These are phyloP conservation scores for Kryptopterus vitreolus DNA, from an alignment of 2,797 vertebrate species.

Conservation along the genomic window DNA sequence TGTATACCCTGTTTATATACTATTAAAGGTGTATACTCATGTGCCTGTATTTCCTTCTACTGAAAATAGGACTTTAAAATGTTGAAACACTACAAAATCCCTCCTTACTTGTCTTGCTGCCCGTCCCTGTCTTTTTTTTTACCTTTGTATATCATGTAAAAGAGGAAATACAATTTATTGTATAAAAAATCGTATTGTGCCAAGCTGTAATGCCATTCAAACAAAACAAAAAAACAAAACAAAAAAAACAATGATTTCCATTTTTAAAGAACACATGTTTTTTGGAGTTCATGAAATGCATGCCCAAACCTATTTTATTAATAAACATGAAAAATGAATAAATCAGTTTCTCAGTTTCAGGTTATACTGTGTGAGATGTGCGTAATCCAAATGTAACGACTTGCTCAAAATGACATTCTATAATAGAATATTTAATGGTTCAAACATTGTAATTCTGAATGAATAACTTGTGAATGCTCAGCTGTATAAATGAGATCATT, in stretches of 20 bases:
- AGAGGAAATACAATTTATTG: conserved; percentile 23
- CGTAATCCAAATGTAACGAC: not conserved
- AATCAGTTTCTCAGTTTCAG: conserved; percentile 34
- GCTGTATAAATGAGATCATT: no score
- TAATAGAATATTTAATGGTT: no score
- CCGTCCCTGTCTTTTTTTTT: conserved; percentile 30
- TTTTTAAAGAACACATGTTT: conserved; percentile 59
- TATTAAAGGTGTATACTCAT: conserved; percentile 20
- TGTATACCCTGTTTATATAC: conserved; percentile 38
- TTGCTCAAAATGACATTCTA: not conserved
- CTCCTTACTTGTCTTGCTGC: conserved; percentile 33
- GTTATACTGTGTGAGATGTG: not conserved
- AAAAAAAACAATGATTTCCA: conserved; percentile 61
- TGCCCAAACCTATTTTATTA: conserved; percentile 77
- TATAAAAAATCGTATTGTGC: conserved; percentile 57
- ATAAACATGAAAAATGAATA: conserved; percentile 42
- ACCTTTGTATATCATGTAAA: conserved; percentile 22
- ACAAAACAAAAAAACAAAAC: no score
- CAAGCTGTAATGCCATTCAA: conserved; percentile 63
- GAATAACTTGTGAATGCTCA: no score
- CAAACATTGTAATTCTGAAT: no score
- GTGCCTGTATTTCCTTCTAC: conserved; percentile 37
- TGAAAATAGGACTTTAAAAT: conserved; percentile 15
- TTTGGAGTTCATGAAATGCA: conserved; percentile 66
- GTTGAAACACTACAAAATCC: conserved; percentile 15